Evolutionary conservation across 1,140 invertebrate species (phyloP).

Genomic region (Drosophila carrolli): DNA sequence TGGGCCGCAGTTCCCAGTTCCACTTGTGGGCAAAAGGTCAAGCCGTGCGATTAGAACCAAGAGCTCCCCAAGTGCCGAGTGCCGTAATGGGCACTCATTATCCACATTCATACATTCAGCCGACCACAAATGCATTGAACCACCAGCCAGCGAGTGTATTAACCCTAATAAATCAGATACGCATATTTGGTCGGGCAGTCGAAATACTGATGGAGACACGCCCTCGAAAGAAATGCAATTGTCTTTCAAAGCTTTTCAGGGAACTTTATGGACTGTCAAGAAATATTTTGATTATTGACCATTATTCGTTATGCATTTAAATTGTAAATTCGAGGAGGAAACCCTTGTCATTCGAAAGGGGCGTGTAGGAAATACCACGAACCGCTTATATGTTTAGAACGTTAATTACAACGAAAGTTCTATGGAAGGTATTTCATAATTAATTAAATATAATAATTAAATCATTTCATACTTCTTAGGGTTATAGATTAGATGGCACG

Average conservation of each 20-base stretch:
- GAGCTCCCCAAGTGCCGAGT: constrained; percentile 3
- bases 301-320: constrained; percentile 38
- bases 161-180: constrained; percentile 42
- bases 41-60: constrained; percentile 21
- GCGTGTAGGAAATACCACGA: not conserved
- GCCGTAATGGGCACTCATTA: constrained; percentile 27
- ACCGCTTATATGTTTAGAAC: too few relatives aligned
- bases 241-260: constrained; percentile 25
- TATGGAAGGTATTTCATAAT: too few relatives aligned
- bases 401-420: too few relatives aligned
- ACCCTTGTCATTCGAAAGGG: constrained; percentile 11
- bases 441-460: too few relatives aligned
- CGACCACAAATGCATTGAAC: constrained; percentile 8
- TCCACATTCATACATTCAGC: not conserved
- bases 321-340: constrained; percentile 27
- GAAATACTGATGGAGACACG: constrained; percentile 22
- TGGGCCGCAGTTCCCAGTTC: constrained; percentile 13
- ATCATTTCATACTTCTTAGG: too few relatives aligned
- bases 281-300: constrained; percentile 14
- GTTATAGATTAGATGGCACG: too few relatives aligned
- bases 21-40: constrained; percentile 28
- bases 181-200: constrained; percentile 2
- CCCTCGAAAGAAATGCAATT: constrained; percentile 31
- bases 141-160: constrained; percentile 16
- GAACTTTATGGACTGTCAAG: constrained; percentile 27